Conservation (phyloP, 1,140 invertebrate species). For the Globodera rostochiensis region DNA sequence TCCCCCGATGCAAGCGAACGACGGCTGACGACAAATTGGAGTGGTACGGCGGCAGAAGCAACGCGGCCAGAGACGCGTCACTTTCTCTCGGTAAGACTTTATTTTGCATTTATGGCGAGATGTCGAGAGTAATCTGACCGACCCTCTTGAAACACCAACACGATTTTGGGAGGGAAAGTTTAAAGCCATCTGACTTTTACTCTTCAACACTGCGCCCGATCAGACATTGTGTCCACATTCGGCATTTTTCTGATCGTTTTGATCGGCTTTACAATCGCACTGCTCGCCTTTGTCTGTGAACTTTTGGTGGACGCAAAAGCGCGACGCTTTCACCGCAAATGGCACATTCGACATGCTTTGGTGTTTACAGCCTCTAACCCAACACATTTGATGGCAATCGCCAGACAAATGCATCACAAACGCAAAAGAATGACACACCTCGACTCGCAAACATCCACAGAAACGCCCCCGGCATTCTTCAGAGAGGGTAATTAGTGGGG, state of each 20-base stretch:
- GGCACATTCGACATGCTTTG: conserved; percentile 34
- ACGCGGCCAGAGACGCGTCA: conserved; percentile 22
- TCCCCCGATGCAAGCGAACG: conserved; percentile 34
- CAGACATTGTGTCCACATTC: conserved; percentile 48
- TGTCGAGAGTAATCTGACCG: no score
- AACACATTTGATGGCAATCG: conserved; percentile 23
- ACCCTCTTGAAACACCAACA: no score
- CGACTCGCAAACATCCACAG: conserved; percentile 22
- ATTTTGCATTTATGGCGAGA: background rate
- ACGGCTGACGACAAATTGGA: conserved; percentile 17
- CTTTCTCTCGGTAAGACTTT: conserved; percentile 24
- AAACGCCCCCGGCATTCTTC: conserved; percentile 11
- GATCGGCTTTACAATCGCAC: conserved; percentile 35
- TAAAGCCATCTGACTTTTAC: no score
- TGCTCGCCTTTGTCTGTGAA: conserved; percentile 35
- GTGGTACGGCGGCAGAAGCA: conserved; percentile 6
- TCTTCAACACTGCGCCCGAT: background rate
- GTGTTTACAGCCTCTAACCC: conserved; percentile 15
- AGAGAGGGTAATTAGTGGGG: background rate
- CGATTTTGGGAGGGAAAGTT: no score
- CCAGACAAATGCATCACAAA: background rate
- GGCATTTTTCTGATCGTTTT: conserved; percentile 47
- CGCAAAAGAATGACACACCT: background rate
- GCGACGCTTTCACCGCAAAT: conserved; percentile 18
- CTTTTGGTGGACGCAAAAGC: conserved; percentile 30